Conservation (phyloP, 2,888 invertebrate species). For the Troides helena region DNA sequence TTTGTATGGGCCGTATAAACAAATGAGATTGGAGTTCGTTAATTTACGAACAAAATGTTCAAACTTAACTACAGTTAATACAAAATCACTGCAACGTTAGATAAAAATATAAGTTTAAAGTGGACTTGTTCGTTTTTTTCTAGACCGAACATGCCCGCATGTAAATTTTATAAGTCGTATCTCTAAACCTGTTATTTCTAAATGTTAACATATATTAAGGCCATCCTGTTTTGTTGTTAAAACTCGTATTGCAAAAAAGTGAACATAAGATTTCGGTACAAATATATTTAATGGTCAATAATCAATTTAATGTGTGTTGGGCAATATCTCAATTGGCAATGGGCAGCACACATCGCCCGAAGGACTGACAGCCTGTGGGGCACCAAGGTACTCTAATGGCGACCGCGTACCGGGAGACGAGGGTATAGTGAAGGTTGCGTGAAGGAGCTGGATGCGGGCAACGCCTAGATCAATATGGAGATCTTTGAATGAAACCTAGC, state of each 20-base stretch:
- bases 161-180: conserved; percentile 33
- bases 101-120: conserved; percentile 18
- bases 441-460: too few species aligned
- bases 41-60: background rate
- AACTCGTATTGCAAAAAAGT: conserved; percentile 32
- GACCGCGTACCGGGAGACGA: too few species aligned
- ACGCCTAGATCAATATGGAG: too few species aligned
- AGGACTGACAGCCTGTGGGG: too few species aligned
- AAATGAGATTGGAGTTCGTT: background rate
- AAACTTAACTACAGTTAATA: background rate
- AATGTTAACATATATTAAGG: conserved; percentile 36
- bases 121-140: conserved; percentile 22
- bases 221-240: conserved; percentile 35
- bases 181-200: conserved; percentile 37
- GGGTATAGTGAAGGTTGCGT: too few species aligned
- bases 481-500: too few species aligned
- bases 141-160: conserved; percentile 25
- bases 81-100: background rate
- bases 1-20: too few species aligned
- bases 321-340: background rate
- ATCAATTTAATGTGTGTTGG: background rate
- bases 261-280: conserved; percentile 24
- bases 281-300: conserved; percentile 22
- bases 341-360: too few species aligned
- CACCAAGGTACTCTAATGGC: too few species aligned